Conservation (phyloP, 2,797 vertebrate genomes). For the Chelon labrosus region DNA sequence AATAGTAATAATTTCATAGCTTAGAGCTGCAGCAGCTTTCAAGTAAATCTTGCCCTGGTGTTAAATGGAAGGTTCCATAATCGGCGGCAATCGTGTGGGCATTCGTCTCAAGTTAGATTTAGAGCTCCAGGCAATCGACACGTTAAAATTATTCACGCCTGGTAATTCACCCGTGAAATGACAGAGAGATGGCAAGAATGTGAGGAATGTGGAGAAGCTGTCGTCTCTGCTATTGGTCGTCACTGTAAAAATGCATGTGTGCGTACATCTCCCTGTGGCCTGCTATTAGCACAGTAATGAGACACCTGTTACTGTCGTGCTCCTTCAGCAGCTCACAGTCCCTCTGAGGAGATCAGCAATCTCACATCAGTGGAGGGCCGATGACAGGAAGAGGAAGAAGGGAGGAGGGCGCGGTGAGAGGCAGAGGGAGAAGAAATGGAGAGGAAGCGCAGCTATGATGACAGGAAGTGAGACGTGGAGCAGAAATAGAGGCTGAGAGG, state of each 20-base stretch:
- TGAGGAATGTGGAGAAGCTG: constrained; percentile 49
- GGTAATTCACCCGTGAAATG: constrained; percentile 64
- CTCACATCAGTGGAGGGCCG: constrained; percentile 34
- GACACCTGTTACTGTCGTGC: constrained; percentile 66
- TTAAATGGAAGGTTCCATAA: constrained; percentile 52
- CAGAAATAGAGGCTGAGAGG: constrained; percentile 25
- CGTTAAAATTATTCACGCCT: constrained; percentile 54
- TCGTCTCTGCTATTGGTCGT: constrained; percentile 39
- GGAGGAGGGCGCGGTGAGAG: not conserved
- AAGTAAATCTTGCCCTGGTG: constrained; percentile 38
- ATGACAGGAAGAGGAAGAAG: constrained; percentile 12
- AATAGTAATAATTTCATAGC: constrained; percentile 7
- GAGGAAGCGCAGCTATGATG: constrained; percentile 21
- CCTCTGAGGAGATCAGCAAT: constrained; percentile 53
- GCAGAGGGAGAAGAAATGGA: constrained; percentile 1
- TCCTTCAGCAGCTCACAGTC: constrained; percentile 53
- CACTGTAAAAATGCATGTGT: constrained; percentile 23
- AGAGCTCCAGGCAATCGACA: constrained; percentile 52
- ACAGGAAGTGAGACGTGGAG: constrained; percentile 19
- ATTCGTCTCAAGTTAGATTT: constrained; percentile 60
- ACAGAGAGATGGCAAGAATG: constrained; percentile 24
- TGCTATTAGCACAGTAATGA: constrained; percentile 65
- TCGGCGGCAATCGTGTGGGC: constrained; percentile 49
- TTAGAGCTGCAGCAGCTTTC: constrained; percentile 36
- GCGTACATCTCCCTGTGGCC: constrained; percentile 40